Evolutionary conservation across 1,140 invertebrate genomes (phyloP), one percentile per base, ranked within the genome.

Genomic region (Drosophila ohnishii): DNA sequence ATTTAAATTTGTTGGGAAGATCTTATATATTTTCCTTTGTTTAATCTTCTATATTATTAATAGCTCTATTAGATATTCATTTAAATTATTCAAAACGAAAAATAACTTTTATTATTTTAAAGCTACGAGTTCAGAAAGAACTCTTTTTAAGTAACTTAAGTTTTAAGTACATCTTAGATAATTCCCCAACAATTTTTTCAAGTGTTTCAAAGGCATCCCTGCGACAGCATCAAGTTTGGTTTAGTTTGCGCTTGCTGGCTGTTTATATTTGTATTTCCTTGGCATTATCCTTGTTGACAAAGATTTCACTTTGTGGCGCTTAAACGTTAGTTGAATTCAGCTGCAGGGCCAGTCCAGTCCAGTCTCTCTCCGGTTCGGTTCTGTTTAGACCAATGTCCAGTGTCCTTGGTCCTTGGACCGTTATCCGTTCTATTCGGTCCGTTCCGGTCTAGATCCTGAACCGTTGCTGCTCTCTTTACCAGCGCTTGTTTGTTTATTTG

Each of bases 201-300:
- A 59, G 62, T 67, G 63, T 35, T 8, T 14, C 11, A 25, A 32
- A 55, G 39, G 44, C 47, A 70, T 59, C 75, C 64, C 50, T 79
- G 48, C 66, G 69, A 81, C 50, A 86, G 65, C 69, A 51, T 67
- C 80, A 79, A 84, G 80, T 86, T 86, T 86, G 80, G 80, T 88
- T 80, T 78, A 88, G 85, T 88, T 88, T 88, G 84, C 80, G 84
- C 80, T 88, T 72, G 84, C 80, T 78, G 82, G 80, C 84, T 88
- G 84, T 88, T 88, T 88, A 88, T 88, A 88, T 88, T 88, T 88
- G 84, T 88, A 88, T 88, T 88, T 88, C 84, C 84, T 88, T 88
- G 85, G 84, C 80, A 88, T 88, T 88, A 88, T 88, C 84, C 84
- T 78, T 88, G 84, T 88, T 88, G 84, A 88, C 84, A 88, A 88